Evolutionary conservation across 2,113 vertebrate species (phyloP).

Genomic region (Hylia prasina): DNA sequence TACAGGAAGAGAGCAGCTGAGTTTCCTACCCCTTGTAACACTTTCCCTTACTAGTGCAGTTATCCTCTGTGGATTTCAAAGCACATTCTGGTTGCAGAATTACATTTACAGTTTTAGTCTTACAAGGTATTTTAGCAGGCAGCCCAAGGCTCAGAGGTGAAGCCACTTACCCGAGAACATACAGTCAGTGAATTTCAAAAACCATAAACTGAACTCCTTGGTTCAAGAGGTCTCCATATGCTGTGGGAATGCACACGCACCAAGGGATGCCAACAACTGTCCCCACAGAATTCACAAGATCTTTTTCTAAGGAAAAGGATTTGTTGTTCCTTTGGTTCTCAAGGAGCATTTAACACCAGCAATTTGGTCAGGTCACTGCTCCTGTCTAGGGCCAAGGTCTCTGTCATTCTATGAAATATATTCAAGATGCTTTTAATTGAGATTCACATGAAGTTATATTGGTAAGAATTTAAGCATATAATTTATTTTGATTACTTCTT

Average conservation of each 20-base stretch:
- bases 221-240: background rate
- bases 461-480: background rate
- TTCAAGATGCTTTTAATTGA: background rate
- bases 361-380: background rate
- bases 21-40: background rate
- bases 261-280: background rate
- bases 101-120: background rate
- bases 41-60: background rate
- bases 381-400: background rate
- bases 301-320: background rate
- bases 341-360: background rate
- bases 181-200: background rate
- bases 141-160: background rate
- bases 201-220: background rate
- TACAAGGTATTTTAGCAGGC: background rate
- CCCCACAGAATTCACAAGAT: background rate
- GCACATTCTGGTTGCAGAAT: background rate
- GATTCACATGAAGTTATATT: background rate
- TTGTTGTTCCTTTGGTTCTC: background rate
- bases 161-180: background rate
- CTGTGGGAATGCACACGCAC: background rate
- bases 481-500: background rate
- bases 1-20: background rate
- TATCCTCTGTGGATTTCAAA: background rate
- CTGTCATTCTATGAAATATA: background rate